Evolutionary conservation across 2,888 invertebrate genomes (phyloP).

Genomic region (Bugulina stolonifera): DNA sequence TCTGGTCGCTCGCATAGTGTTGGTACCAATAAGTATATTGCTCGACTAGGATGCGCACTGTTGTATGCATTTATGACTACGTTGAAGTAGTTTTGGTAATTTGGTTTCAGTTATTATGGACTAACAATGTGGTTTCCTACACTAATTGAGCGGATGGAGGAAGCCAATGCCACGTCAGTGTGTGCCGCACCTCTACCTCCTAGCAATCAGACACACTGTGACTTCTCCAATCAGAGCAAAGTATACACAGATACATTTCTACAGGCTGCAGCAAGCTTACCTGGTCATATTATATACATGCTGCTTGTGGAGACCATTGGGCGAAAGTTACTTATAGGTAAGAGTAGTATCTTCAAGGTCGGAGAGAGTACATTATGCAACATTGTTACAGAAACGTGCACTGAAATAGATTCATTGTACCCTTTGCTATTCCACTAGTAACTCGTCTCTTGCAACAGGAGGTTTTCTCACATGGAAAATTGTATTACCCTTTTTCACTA

Average conservation of each 20-base stretch:
- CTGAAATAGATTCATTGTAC: no score
- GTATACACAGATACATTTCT: constrained; percentile 48
- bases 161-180: constrained; percentile 29
- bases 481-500: no score
- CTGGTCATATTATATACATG: constrained; percentile 49
- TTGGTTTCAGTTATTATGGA: constrained; percentile 84
- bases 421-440: no score
- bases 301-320: constrained; percentile 50
- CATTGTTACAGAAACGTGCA: no score
- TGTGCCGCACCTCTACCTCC: not conserved
- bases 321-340: constrained; percentile 45
- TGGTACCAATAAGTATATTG: no score
- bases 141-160: constrained; percentile 70
- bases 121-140: constrained; percentile 97
- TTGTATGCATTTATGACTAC: no score
- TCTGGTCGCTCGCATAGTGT: no score
- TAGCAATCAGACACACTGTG: not conserved
- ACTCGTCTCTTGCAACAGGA: no score
- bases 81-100: no score
- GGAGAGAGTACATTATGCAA: no score
- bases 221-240: not conserved
- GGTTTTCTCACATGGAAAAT: no score
- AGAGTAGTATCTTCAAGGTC: constrained; percentile 29
- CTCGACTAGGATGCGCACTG: no score
- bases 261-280: constrained; percentile 48